These are phyloP conservation scores for Magallana nippona DNA, from an alignment of 2,888 invertebrate species.

Conservation along the genomic window DNA sequence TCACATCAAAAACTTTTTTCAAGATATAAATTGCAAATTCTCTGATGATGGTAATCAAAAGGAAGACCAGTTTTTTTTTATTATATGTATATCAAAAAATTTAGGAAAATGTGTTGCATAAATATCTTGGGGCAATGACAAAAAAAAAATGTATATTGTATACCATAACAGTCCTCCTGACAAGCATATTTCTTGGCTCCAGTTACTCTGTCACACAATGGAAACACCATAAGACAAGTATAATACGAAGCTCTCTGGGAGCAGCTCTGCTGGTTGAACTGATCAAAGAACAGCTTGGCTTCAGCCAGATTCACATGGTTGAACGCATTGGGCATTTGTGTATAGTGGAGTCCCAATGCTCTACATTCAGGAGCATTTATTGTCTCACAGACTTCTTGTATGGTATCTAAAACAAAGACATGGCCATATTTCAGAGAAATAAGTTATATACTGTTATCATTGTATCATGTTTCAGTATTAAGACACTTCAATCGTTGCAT, in stretches of 20 bases:
- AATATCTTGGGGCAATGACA: too few relatives aligned
- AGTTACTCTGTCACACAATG: conserved; percentile 53
- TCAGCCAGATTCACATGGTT: background rate
- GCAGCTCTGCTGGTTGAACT: conserved; percentile 50
- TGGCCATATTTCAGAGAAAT: background rate
- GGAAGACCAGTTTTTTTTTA: too few relatives aligned
- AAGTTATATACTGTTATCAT: too few relatives aligned
- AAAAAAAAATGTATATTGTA: background rate
- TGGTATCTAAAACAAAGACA: background rate
- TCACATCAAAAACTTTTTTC: too few relatives aligned
- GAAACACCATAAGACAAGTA: conserved; percentile 56
- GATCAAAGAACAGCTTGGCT: conserved; percentile 40
- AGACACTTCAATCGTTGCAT: too few relatives aligned
- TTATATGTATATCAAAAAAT: too few relatives aligned
- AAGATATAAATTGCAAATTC: too few relatives aligned
- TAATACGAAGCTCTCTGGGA: conserved; percentile 55
- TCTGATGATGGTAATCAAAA: too few relatives aligned
- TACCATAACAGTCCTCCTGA: background rate
- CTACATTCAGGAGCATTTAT: conserved; percentile 11
- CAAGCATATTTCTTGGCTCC: background rate
- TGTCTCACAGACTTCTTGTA: background rate
- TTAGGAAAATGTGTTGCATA: too few relatives aligned
- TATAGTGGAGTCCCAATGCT: background rate
- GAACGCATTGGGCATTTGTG: conserved; percentile 49
- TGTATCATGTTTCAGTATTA: too few relatives aligned